Percentiles rank a stretch among this genome's conserved stretches.
Evolutionary conservation across 1,140 invertebrate species (phyloP).

Genomic region (Ditylenchus dipsaci): DNA sequence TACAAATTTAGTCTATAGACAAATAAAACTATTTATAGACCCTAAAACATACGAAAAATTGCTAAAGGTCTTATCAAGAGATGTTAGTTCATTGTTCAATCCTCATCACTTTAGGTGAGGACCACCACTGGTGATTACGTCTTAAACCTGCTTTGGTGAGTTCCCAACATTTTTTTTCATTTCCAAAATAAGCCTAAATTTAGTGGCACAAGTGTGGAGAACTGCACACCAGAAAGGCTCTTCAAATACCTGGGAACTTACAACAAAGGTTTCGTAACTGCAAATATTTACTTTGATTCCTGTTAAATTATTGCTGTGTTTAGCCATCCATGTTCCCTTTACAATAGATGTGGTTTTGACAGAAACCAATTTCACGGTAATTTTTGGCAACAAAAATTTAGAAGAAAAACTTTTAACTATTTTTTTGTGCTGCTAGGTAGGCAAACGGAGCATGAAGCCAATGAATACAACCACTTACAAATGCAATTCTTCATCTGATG

Average conservation of each 20-base stretch:
- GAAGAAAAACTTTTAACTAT: too few relatives aligned
- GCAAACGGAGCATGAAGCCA: slow-evolving; percentile 6
- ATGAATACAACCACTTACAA: slow-evolving; percentile 24
- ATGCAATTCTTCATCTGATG: slow-evolving; percentile 36
- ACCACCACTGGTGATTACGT: slow-evolving; percentile 32
- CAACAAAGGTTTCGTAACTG: slow-evolving; percentile 22
- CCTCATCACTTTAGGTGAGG: slow-evolving; percentile 22
- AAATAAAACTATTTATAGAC: too few relatives aligned
- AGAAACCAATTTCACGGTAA: not conserved
- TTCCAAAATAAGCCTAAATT: slow-evolving; percentile 9
- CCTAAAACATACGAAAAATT: too few relatives aligned
- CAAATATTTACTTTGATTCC: too few relatives aligned
- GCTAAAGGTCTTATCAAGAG: too few relatives aligned
- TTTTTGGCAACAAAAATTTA: not conserved
- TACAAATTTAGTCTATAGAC: too few relatives aligned
- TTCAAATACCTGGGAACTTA: slow-evolving; percentile 48
- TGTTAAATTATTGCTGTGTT: too few relatives aligned
- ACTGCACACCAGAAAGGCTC: slow-evolving; percentile 38
- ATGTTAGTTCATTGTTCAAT: too few relatives aligned
- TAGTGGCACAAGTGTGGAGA: slow-evolving; percentile 39
- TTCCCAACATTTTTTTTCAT: not conserved
- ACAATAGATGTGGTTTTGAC: slow-evolving; percentile 42
- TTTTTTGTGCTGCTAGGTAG: too few relatives aligned
- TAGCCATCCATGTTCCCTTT: slow-evolving; percentile 38
- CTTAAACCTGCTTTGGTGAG: too few relatives aligned